Base-by-base conservation (phyloP, 1,140 invertebrate species). In the Adoxophyes honmai region DNA sequence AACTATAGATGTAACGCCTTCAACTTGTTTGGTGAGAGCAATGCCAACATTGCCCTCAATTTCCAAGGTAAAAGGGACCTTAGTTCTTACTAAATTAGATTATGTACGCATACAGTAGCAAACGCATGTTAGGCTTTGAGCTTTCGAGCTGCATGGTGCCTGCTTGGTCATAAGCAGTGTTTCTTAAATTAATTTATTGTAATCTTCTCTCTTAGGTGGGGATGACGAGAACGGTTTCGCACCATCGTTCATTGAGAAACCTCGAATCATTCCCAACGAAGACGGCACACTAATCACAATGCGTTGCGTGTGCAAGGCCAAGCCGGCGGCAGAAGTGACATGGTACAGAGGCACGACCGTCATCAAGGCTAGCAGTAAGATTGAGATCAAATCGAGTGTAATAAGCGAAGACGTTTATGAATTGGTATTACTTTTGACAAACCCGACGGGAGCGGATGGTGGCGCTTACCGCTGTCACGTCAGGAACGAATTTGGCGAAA, bases 11-110 rank as follows among this genome's bases (percentile, higher is more conserved):
- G 98, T 92, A 99, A 99, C 90, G 98, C 98, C 60, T 96, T 98
- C 91, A 99, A 99, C 93, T 94, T 95, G 86, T 95, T 95, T 86
- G 98, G 98, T 87, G 98, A 99, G 92, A 98, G 97, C 90, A 99
- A 99, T 92, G 98, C 98, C 68, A 99, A 99, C 92, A 99, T 99
- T 91, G 97, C 98, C 70, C 94, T 99, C 69, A 99, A 99, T 90
- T 99, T 99, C 92, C 96, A 98, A 96, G 97, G 97, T 97, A 96
- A 91, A 60, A 57, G 10, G 62, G 55, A 21, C 55, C 38, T 69
- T 63, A 36, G 33, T 36, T 33, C 16, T 15, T 42, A 34, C 48
- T 44, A 57, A 39, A 51, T 51, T 36, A 16, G 14, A 34, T 21
- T 55, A 75, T 71, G 86, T 88, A 88, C 86, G 86, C 86, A 88